Percentiles rank a stretch among this genome's conserved stretches.
phyloP scores from a whole-genome alignment of 2,113 vertebrate species.

The Sus scrofa region T2T-Sscrofa CM000826.6:100245001-100245500 shows the following conservation, averaged over 20 bases:
- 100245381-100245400: not conserved
- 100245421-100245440: not conserved
- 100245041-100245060: conserved; percentile 26
- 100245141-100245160: not conserved
- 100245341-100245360: not conserved
- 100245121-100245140: not conserved
- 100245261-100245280: not conserved
- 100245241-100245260: not conserved
- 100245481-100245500: not conserved
- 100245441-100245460: not conserved
- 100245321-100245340: not conserved
- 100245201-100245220: not conserved
- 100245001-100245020: conserved; percentile 56
- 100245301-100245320: not conserved
- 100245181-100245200: not conserved
- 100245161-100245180: not conserved
- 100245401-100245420: not conserved
- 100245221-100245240: conserved; percentile 8
- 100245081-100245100: conserved; percentile 36
- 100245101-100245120: conserved; percentile 24
- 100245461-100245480: not conserved
- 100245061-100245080: conserved; percentile 46
- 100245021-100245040: not conserved
- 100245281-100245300: not conserved
- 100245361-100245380: not conserved